Evolutionary conservation across 2,888 invertebrate genomes (phyloP).

Genomic region (Euproctis similis): DNA sequence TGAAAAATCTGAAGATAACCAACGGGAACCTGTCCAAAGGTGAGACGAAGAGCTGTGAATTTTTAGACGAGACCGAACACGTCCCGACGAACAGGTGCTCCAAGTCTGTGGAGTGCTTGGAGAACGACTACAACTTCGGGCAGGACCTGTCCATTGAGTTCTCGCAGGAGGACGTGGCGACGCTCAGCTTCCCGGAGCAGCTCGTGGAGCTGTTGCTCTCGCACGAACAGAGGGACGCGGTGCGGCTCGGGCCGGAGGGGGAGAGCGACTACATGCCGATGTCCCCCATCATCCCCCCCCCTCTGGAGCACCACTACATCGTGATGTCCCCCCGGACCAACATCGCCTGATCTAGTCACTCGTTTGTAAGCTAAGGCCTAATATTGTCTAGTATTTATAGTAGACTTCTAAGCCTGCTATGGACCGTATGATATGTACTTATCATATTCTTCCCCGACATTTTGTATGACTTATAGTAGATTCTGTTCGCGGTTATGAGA

Average conservation of each 20-base stretch:
- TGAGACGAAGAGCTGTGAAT: slow-evolving; percentile 67
- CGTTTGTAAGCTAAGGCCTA: slow-evolving; percentile 3
- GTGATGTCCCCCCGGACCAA: slow-evolving; percentile 62
- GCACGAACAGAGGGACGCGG: slow-evolving; percentile 37
- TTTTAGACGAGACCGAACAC: slow-evolving; percentile 51
- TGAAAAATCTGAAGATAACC: slow-evolving; percentile 54
- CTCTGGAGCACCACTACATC: slow-evolving; percentile 57
- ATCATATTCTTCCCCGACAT: too few relatives aligned
- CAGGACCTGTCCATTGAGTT: slow-evolving; percentile 49
- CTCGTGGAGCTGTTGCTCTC: slow-evolving; percentile 56
- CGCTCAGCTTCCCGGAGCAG: slow-evolving; percentile 51
- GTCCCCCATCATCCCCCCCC: slow-evolving; percentile 53
- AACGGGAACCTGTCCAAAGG: slow-evolving; percentile 41
- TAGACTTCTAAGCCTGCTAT: background rate
- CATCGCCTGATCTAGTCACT: slow-evolving; percentile 39
- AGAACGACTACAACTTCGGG: slow-evolving; percentile 42
- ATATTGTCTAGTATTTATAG: background rate
- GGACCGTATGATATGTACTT: background rate
- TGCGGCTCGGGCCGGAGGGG: slow-evolving; percentile 32
- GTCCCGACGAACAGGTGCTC: slow-evolving; percentile 48
- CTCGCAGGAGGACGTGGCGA: slow-evolving; percentile 41
- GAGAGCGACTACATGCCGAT: slow-evolving; percentile 63
- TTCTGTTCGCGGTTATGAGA: too few relatives aligned
- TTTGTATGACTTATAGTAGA: background rate
- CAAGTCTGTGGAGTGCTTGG: slow-evolving; percentile 61